Conservation (phyloP, 92 coral and sea anemone species). For the Paramuricea clavata region DNA sequence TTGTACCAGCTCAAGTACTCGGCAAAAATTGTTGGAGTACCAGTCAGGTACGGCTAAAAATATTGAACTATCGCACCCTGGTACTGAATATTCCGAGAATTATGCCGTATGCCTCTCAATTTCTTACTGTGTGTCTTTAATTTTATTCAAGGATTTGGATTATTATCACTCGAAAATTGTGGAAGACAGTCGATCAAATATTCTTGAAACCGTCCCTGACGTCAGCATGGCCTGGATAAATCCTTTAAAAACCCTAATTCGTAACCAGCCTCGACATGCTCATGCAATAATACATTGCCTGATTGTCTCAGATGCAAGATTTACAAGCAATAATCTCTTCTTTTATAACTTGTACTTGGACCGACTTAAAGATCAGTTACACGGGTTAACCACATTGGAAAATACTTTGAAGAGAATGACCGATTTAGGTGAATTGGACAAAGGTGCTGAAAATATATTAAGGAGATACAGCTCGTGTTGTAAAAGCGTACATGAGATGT, state of each 20-base stretch:
- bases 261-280: constrained; percentile 79
- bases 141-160: constrained; percentile 82
- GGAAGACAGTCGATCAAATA: constrained; percentile 70
- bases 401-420: constrained; percentile 21
- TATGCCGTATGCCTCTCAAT: not conserved
- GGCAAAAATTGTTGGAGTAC: too few species aligned
- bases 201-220: constrained; percentile 73
- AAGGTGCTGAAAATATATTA: constrained; percentile 14
- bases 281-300: constrained; percentile 81
- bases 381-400: not conserved
- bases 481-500: constrained; percentile 66
- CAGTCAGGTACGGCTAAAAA: too few species aligned
- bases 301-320: constrained; percentile 70
- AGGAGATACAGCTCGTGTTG: constrained; percentile 37
- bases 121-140: not conserved
- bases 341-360: constrained; percentile 79
- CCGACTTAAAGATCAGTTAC: constrained; percentile 65
- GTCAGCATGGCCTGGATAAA: constrained; percentile 73
- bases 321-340: constrained; percentile 77
- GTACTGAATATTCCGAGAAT: not conserved
- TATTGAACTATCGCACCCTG: too few species aligned
- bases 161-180: constrained; percentile 86
- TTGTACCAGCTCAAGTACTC: too few species aligned
- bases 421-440: not conserved
- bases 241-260: constrained; percentile 72